Conservation (phyloP, 2,888 invertebrate species). For the Agrypnus murinus region DNA sequence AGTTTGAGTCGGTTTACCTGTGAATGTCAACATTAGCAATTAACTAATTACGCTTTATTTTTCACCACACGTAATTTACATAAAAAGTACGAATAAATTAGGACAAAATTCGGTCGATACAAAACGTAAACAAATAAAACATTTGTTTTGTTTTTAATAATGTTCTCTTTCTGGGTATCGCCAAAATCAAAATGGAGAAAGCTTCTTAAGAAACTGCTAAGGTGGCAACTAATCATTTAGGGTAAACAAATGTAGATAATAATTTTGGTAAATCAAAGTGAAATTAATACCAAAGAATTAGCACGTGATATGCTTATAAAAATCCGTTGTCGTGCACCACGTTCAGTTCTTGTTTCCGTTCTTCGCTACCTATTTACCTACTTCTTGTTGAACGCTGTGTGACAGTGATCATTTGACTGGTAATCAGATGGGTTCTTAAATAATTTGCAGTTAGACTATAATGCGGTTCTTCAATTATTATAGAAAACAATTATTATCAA, state of each 20-base stretch:
- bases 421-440: slow-evolving; percentile 38
- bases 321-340: slow-evolving; percentile 24
- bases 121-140: too few relatives aligned
- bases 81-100: slow-evolving; percentile 11
- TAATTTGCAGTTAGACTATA: not conserved
- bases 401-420: slow-evolving; percentile 29
- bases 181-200: slow-evolving; percentile 25
- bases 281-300: slow-evolving; percentile 42
- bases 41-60: slow-evolving; percentile 57
- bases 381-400: slow-evolving; percentile 40
- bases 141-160: too few relatives aligned
- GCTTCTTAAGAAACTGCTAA: slow-evolving; percentile 2
- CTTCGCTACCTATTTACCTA: slow-evolving; percentile 50
- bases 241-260: slow-evolving; percentile 24
- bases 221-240: slow-evolving; percentile 3
- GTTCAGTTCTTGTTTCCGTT: slow-evolving; percentile 47
- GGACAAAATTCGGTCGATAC: too few relatives aligned
- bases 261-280: slow-evolving; percentile 41
- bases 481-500: too few relatives aligned
- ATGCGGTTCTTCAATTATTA: too few relatives aligned
- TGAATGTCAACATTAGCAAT: slow-evolving; percentile 57
- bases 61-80: slow-evolving; percentile 45
- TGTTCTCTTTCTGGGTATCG: not conserved
- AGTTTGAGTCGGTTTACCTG: slow-evolving; percentile 54
- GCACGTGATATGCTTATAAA: slow-evolving; percentile 46